Base-by-base conservation (phyloP, 2,113 vertebrate species). In the Phrynosoma platyrhinos region DNA sequence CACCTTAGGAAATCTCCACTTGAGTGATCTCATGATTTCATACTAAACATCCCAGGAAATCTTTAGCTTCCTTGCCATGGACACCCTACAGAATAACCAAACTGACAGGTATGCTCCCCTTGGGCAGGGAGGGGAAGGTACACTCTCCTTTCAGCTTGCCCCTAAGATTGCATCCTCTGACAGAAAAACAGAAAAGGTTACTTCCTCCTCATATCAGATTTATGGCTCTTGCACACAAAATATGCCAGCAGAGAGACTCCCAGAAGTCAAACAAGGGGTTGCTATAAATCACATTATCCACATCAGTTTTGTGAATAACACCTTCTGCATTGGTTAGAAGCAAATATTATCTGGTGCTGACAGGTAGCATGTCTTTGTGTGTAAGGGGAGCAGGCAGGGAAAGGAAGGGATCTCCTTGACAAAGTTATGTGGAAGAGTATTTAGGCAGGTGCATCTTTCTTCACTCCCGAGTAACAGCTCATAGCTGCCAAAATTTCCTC, bases 121-220 rank as follows among this genome's bases (percentile, higher is more conserved):
- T 0, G 55, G 12, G 47, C 4, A 30, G 30, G 68, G 55, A 0
- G 0, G 32, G 25, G 83, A 94, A 0, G 27, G 12, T 77, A 93
- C 89, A 90, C 85, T 80, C 84, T 80, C 66, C 18, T 83, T 92
- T 78, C 40, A 76, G 74, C 47, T 13, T 14, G 9, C 30, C 2
- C 42, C n/a, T 42, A 68, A 62, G 77, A 81, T 23, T n/a, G 55
- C 18, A 42, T 78, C 74, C 71, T 88, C 25, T 79, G 74, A 42
- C 7, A 89, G 40, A 18, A 81, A 23, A 7, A 9, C 20, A 89
- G 27, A 58, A 27, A 16, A 1, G 7, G 52, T 18, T 30, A 85
- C 23, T 64, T 0, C 0, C 42, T 0, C 0, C 27, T 79, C 30
- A 79, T 36, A 20, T 66, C 62, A 58, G 88, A 5, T 3, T 85